Percentiles rank a stretch among this genome's conserved stretches.
phyloP scores from a whole-genome alignment of 2,797 vertebrate species.

The Rhadinocentrus ornatus region DNA sequence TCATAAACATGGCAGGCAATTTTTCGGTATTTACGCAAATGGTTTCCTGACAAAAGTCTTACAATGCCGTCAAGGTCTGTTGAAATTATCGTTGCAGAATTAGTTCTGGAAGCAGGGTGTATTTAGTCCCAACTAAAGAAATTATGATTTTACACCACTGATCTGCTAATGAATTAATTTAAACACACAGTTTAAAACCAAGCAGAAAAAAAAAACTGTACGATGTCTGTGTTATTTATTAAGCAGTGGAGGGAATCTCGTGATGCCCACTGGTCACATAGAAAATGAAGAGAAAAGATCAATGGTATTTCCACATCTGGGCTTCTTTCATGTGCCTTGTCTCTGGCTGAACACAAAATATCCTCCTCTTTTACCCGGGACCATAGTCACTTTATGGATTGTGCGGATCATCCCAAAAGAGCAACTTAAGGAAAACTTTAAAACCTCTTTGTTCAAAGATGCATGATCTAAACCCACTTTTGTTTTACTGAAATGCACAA shows the following conservation, averaged over 20 bases:
- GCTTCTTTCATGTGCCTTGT: slow-evolving; percentile 61
- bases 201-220: not conserved
- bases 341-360: slow-evolving; percentile 51
- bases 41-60: slow-evolving; percentile 32
- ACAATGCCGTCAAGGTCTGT: not conserved
- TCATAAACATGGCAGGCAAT: slow-evolving; percentile 51
- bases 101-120: too few relatives aligned
- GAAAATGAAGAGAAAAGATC: slow-evolving; percentile 71
- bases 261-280: slow-evolving; percentile 64
- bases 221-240: not conserved
- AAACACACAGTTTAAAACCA: not conserved
- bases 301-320: slow-evolving; percentile 65
- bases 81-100: too few relatives aligned
- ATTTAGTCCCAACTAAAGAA: too few relatives aligned
- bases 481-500: not conserved
- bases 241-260: slow-evolving; percentile 36
- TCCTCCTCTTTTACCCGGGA: too few relatives aligned
- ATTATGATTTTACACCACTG: not conserved
- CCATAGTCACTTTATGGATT: too few relatives aligned
- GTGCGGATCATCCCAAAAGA: slow-evolving; percentile 32
- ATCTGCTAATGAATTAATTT: not conserved
- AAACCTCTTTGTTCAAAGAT: not conserved
- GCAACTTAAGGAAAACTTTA: not conserved
- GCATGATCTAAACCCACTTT: not conserved
- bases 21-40: slow-evolving; percentile 78